Conservation (phyloP, 2,888 invertebrate species). For the Netelia fuscicornis region DNA sequence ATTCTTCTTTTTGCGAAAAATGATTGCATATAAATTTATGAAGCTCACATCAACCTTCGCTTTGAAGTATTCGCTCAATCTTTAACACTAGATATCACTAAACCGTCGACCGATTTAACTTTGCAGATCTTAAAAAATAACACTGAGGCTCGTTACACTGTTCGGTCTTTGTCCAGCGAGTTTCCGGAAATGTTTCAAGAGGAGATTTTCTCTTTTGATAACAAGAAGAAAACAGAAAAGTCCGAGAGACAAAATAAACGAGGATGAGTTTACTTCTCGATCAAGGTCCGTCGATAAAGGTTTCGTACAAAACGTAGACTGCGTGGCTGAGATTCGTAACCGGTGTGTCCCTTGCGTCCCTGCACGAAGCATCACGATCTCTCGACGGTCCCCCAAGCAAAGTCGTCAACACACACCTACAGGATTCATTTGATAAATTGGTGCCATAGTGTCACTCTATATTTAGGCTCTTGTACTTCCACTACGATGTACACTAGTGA, state of each 20-base stretch:
- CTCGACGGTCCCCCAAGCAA: slow-evolving; percentile 75
- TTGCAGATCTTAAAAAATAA: neutral
- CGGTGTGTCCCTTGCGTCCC: slow-evolving; percentile 74
- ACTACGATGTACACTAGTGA: slow-evolving; percentile 40
- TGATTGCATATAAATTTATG: neutral
- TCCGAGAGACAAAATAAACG: neutral
- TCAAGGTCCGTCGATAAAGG: slow-evolving; percentile 25
- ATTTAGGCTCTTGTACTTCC: slow-evolving; percentile 76
- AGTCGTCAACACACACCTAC: slow-evolving; percentile 78
- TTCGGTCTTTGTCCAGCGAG: slow-evolving; percentile 8
- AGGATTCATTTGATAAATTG: slow-evolving; percentile 83
- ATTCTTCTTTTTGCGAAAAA: neutral
- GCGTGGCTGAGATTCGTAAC: slow-evolving; percentile 75
- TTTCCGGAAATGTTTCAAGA: neutral
- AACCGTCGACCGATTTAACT: neutral
- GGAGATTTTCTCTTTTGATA: neutral
- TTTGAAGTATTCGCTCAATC: slow-evolving; percentile 10
- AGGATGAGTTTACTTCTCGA: neutral
- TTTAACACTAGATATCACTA: slow-evolving; percentile 16
- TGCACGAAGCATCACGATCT: slow-evolving; percentile 74
- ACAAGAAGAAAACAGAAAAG: neutral
- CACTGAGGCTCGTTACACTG: slow-evolving; percentile 22
- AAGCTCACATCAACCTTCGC: slow-evolving; percentile 14
- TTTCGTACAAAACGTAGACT: slow-evolving; percentile 66
- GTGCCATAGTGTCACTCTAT: slow-evolving; percentile 83